Evolutionary conservation across 2,797 vertebrate species (phyloP).

Genomic region (Rhinatrema bivittatum): DNA sequence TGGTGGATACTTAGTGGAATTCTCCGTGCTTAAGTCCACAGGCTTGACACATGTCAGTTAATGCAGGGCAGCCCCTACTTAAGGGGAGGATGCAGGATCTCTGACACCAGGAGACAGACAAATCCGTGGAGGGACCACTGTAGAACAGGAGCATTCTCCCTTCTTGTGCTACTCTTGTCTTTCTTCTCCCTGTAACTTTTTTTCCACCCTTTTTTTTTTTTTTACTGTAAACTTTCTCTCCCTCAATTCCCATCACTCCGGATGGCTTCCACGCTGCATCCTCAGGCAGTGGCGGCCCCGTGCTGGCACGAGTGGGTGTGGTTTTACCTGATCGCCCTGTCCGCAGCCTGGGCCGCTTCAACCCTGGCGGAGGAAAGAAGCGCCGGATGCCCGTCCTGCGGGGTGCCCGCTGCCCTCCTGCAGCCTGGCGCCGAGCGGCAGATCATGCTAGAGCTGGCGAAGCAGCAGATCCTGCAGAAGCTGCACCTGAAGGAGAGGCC

Average conservation of each 20-base stretch:
- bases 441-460: constrained; percentile 76
- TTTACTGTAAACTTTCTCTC: too few relatives aligned
- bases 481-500: constrained; percentile 80
- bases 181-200: too few relatives aligned
- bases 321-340: constrained; percentile 2
- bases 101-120: not conserved
- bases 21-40: too few relatives aligned
- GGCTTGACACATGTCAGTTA: constrained; percentile 20
- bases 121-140: too few relatives aligned
- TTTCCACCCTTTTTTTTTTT: too few relatives aligned
- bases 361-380: constrained; percentile 1
- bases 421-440: constrained; percentile 53
- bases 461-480: constrained; percentile 81
- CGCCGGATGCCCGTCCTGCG: constrained; percentile 63
- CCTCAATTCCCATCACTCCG: too few relatives aligned
- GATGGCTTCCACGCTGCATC: too few relatives aligned
- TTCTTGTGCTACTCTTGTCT: too few relatives aligned
- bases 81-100: constrained; percentile 12
- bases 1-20: too few relatives aligned
- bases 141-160: too few relatives aligned
- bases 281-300: too few relatives aligned
- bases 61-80: constrained; percentile 12
- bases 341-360: constrained; percentile 10
- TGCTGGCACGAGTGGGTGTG: too few relatives aligned
- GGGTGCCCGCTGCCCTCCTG: constrained; percentile 35